A percentile compares a stretch with the other conserved stretches of the same genome.
Conservation (phyloP, 2,888 invertebrate species). For the Acronicta aceris region DNA sequence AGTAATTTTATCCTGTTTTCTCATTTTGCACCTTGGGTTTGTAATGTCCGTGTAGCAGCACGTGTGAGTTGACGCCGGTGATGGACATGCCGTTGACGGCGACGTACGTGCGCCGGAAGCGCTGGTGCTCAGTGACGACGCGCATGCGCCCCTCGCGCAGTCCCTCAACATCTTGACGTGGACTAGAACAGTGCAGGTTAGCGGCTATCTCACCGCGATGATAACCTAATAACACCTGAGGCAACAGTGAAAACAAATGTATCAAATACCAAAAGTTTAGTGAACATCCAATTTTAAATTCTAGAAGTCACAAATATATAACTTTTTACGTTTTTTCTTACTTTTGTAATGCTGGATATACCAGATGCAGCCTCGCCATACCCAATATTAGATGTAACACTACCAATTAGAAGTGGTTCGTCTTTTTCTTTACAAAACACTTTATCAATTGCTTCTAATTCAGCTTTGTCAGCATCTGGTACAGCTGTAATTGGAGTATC, state of each 20-base stretch:
- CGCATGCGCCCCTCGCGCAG: slow-evolving; percentile 85
- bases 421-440: slow-evolving; percentile 88
- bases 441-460: slow-evolving; percentile 90
- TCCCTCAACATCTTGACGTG: slow-evolving; percentile 85
- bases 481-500: slow-evolving; percentile 75
- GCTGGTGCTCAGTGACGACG: slow-evolving; percentile 89
- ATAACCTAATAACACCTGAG: slow-evolving; percentile 90
- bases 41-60: slow-evolving; percentile 69
- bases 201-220: slow-evolving; percentile 91
- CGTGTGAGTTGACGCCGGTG: slow-evolving; percentile 73
- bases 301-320: too few species aligned
- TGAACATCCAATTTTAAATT: too few species aligned
- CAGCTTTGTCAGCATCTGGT: slow-evolving; percentile 90
- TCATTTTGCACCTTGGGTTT: slow-evolving; percentile 69
- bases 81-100: slow-evolving; percentile 74
- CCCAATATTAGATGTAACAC: slow-evolving; percentile 85
- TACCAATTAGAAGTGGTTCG: slow-evolving; percentile 89
- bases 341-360: slow-evolving; percentile 90
- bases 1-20: background rate
- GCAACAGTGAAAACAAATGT: background rate
- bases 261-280: too few species aligned
- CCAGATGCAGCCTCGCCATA: slow-evolving; percentile 82
- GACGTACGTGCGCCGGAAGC: slow-evolving; percentile 85
- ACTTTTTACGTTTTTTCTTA: slow-evolving; percentile 31
- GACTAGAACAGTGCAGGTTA: slow-evolving; percentile 91